Evolutionary conservation across 2,797 vertebrate species (phyloP).

Genomic region (Picus viridis): DNA sequence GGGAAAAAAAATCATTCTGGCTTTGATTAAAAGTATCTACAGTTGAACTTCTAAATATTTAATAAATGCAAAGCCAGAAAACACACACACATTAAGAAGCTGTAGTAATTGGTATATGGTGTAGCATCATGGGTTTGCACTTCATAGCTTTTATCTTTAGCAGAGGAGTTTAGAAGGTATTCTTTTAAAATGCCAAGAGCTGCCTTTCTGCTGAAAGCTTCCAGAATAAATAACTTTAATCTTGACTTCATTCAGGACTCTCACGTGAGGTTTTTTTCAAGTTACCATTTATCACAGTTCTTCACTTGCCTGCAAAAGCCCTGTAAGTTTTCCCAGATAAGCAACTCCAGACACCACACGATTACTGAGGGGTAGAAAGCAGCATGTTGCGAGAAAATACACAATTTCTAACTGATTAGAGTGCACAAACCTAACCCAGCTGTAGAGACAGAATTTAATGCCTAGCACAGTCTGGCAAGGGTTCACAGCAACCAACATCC

Average conservation of each 20-base stretch:
- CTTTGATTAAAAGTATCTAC: slow-evolving; percentile 76
- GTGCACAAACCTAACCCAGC: not conserved
- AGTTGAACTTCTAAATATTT: slow-evolving; percentile 74
- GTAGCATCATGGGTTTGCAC: slow-evolving; percentile 45
- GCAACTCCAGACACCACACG: not conserved
- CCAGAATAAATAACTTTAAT: slow-evolving; percentile 77
- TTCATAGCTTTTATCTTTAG: slow-evolving; percentile 72
- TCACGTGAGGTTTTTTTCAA: slow-evolving; percentile 6
- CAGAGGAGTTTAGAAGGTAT: slow-evolving; percentile 70
- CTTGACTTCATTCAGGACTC: slow-evolving; percentile 71
- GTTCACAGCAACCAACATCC: rapidly evolving
- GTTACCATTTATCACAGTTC: slow-evolving; percentile 56
- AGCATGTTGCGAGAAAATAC: not conserved
- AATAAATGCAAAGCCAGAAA: slow-evolving; percentile 71
- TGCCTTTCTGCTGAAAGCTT: slow-evolving; percentile 72
- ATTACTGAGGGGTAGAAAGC: not conserved
- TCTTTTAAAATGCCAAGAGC: slow-evolving; percentile 65
- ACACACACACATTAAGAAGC: slow-evolving; percentile 59
- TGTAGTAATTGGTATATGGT: slow-evolving; percentile 28
- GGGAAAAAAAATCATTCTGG: slow-evolving; percentile 55
- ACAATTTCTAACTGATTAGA: not conserved
- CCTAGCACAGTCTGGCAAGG: not conserved
- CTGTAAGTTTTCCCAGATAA: not conserved
- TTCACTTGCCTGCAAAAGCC: slow-evolving; percentile 19
- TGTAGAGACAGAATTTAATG: not conserved